Conservation (phyloP, 2,113 vertebrate genomes). For the Actinemys pallida region DNA sequence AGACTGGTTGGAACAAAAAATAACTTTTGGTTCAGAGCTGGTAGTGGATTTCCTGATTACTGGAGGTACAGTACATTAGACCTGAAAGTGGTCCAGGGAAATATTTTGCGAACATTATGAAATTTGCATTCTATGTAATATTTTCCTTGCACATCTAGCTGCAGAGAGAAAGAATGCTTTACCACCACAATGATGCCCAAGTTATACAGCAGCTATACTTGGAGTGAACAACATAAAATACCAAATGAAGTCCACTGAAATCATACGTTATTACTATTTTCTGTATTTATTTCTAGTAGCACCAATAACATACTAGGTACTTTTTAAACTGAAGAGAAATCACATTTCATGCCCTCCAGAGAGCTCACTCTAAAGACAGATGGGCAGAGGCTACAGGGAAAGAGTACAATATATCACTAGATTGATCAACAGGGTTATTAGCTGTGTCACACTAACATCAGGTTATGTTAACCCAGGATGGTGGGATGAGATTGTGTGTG, state of each 20-base stretch:
- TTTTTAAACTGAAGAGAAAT: neutral
- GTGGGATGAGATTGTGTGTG: neutral
- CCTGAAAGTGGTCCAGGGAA: neutral
- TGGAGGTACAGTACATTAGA: neutral
- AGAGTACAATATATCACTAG: neutral
- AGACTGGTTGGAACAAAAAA: neutral
- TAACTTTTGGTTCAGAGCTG: neutral
- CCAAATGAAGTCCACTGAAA: neutral
- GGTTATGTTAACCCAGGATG: neutral
- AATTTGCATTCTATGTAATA: neutral
- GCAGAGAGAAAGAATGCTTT: neutral
- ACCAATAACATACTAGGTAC: neutral
- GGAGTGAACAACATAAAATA: neutral
- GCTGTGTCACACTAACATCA: neutral
- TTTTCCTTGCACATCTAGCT: neutral
- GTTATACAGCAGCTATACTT: neutral
- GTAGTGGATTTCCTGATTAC: neutral
- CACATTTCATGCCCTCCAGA: neutral
- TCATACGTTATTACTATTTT: neutral
- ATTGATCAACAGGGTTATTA: neutral
- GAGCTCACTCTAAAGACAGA: neutral
- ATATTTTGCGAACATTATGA: neutral
- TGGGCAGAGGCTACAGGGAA: neutral
- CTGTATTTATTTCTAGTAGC: neutral
- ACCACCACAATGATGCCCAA: neutral